phyloP scores from a whole-genome alignment of 2,113 vertebrate species.

The Anguilla rostrata region DNA sequence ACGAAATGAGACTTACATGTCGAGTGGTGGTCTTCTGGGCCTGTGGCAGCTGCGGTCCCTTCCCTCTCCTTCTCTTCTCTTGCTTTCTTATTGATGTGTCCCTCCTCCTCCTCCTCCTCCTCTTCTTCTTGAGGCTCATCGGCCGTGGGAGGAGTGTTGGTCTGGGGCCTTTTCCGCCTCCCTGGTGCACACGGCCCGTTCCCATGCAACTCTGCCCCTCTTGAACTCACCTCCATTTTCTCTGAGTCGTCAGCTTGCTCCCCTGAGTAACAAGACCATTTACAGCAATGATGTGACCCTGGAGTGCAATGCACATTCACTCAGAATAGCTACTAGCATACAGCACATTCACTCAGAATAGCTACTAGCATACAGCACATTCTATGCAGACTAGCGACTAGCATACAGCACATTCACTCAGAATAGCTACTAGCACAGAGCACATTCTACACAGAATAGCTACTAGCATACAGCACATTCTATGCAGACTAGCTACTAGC shows the following conservation, averaged over 20 bases:
- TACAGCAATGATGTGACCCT: neutral
- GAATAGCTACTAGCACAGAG: too few relatives aligned
- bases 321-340: too few relatives aligned
- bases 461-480: too few relatives aligned
- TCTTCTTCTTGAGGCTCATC: neutral
- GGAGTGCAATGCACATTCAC: too few relatives aligned
- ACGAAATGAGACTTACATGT: conserved; percentile 48
- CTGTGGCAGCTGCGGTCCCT: conserved; percentile 2
- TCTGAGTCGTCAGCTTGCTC: conserved; percentile 8
- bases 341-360: too few relatives aligned
- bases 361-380: too few relatives aligned
- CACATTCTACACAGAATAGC: too few relatives aligned
- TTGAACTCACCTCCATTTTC: neutral
- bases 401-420: neutral
- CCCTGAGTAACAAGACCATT: conserved; percentile 9
- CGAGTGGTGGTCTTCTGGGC: conserved; percentile 18
- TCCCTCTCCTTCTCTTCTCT: conserved; percentile 10
- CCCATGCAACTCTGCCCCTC: neutral
- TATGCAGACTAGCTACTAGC: too few relatives aligned
- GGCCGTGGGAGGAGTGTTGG: conserved; percentile 16
- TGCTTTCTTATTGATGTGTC: conserved; percentile 10
- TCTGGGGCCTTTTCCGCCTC: conserved; percentile 40
- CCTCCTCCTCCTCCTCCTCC: neutral
- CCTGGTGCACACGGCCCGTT: neutral
- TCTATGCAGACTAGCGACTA: too few relatives aligned